Evolutionary conservation across 2,797 vertebrate species (phyloP).

Genomic region (Tenualosa thibaudeaui): DNA sequence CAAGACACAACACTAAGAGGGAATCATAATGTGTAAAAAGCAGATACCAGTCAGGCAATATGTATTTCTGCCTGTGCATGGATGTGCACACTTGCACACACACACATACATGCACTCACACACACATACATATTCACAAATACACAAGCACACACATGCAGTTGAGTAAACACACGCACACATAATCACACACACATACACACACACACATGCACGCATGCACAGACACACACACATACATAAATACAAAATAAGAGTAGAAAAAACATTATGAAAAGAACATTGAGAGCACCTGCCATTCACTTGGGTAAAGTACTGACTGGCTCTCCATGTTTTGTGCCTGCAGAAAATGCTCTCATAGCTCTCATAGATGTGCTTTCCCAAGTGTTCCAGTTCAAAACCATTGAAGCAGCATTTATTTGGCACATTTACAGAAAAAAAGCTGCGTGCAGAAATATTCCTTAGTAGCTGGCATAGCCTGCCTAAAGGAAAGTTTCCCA

Average conservation of each 20-base stretch:
- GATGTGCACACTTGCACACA: neutral
- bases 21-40: conserved; percentile 2
- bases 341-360: conserved; percentile 8
- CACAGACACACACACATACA: neutral
- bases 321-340: neutral
- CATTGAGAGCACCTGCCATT: neutral
- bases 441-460: neutral
- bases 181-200: neutral
- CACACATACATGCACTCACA: neutral
- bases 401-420: conserved; percentile 17
- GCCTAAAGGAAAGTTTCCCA: conserved; percentile 19
- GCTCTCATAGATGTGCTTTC: conserved; percentile 6
- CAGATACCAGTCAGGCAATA: neutral
- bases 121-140: neutral
- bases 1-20: neutral
- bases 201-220: neutral
- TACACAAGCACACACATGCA: neutral
- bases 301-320: neutral
- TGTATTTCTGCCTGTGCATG: neutral
- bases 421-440: neutral
- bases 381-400: conserved; percentile 11
- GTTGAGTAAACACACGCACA: neutral
- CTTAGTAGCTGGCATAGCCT: neutral
- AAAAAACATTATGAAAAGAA: neutral
- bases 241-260: neutral